Evolutionary conservation across 2,113 vertebrate genomes (phyloP).

Genomic region (Antigone vipio): DNA sequence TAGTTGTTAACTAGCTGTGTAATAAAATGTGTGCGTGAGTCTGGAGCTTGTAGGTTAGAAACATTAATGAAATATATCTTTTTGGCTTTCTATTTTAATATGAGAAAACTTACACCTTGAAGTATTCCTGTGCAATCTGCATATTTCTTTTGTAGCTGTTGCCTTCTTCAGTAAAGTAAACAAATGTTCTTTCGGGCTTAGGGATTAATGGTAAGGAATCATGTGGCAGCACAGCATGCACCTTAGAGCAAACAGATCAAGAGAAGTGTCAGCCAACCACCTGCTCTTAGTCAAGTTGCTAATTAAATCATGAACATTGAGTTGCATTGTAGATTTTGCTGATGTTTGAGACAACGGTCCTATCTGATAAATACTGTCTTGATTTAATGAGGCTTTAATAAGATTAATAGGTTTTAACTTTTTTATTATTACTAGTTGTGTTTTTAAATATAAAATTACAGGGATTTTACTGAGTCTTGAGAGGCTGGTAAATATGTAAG

Average conservation of each 20-base stretch:
- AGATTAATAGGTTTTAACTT: slow-evolving; percentile 62
- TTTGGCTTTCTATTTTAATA: neutral
- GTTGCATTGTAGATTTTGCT: slow-evolving; percentile 44
- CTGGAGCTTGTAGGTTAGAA: neutral
- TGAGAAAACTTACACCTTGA: neutral
- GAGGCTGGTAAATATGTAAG: neutral
- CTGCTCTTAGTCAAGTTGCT: slow-evolving; percentile 31
- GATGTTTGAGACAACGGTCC: slow-evolving; percentile 24
- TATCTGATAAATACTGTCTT: slow-evolving; percentile 55
- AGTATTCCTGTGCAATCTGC: neutral
- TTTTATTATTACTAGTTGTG: slow-evolving; percentile 33
- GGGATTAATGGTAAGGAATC: slow-evolving; percentile 54
- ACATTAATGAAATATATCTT: neutral
- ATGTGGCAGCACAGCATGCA: slow-evolving; percentile 14
- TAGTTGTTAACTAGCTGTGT: neutral
- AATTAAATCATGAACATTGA: slow-evolving; percentile 65
- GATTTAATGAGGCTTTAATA: slow-evolving; percentile 66
- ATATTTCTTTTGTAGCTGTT: neutral
- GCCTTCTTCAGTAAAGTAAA: slow-evolving; percentile 32
- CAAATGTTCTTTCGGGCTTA: slow-evolving; percentile 18
- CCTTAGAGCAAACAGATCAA: slow-evolving; percentile 52
- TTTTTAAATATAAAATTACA: slow-evolving; percentile 23
- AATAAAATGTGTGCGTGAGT: neutral
- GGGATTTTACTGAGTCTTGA: slow-evolving; percentile 20
- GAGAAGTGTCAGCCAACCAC: slow-evolving; percentile 50